Conservation (phyloP, 1,140 invertebrate species). For the Sitobion miscanthi region DNA sequence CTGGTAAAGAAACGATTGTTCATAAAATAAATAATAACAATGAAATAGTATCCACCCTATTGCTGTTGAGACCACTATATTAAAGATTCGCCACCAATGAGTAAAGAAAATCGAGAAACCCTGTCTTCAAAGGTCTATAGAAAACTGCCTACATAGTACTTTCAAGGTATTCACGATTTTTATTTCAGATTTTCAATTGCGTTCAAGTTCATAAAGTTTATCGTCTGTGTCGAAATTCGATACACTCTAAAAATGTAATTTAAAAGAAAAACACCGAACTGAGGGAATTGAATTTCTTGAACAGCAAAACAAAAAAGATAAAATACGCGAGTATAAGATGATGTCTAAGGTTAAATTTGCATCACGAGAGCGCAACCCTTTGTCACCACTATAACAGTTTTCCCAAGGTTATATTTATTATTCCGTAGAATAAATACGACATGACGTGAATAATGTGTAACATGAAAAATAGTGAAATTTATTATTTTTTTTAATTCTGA, state of each 20-base stretch:
- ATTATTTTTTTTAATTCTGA: not conserved
- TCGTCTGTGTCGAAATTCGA: not conserved
- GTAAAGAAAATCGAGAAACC: not conserved
- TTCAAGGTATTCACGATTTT: constrained; percentile 3
- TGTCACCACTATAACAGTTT: not conserved
- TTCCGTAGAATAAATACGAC: not conserved
- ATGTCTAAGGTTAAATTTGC: not conserved
- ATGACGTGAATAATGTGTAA: not conserved
- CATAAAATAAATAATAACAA: not conserved
- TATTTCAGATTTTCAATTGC: constrained; percentile 6
- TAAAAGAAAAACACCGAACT: not conserved
- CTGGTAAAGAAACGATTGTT: not conserved
- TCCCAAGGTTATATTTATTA: not conserved
- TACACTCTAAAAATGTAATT: constrained; percentile 38
- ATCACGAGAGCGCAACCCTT: not conserved
- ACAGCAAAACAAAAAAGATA: not conserved
- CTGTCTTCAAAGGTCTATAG: not conserved
- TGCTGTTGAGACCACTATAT: not conserved
- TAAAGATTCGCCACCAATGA: not conserved
- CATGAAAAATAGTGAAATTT: not conserved
- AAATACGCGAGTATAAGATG: not conserved
- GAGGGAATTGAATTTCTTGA: constrained; percentile 5
- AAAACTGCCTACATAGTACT: not conserved
- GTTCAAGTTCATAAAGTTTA: constrained; percentile 16
- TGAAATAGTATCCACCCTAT: not conserved